Base-by-base conservation (phyloP, 1,140 invertebrate species). In the Apis laboriosa region DNA sequence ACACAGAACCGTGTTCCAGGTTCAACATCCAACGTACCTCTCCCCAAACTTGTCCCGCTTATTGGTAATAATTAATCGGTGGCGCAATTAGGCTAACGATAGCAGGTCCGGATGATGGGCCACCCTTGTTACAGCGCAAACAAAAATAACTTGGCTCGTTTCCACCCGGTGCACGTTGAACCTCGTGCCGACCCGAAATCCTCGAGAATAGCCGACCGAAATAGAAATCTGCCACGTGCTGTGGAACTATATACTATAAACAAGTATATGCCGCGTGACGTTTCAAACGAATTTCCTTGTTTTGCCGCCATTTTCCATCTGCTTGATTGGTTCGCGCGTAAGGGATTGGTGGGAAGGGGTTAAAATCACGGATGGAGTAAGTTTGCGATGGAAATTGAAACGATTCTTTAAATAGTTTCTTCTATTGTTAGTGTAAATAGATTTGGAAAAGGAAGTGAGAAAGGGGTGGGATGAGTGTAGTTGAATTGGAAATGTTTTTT, bases 161-260 rank as follows among this genome's bases (percentile, higher is more conserved):
- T 80, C 78, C 78, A 80, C 17, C 53, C 60, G 61, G 19, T 74
- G 70, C 71, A 74, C 61, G 78, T 56, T 55, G 72, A 75, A 75
- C 43, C 28, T 15, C 9, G 28, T 75, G 34, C 56, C 28, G 43
- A 17, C 53, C 34, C 51, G 19, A 55, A 73, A 72, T 61, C 51
- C 70, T 73, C 70, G 28, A 56, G 63, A 66, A 80, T 66, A 61
- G 28, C 28, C 34, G n/a, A 49, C 72, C 61, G 58, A 75, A 75
- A 75, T 75, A 75, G 78, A 80, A 64, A 64, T 49, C 53, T 64
- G 51, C 70, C 78, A 80, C 71, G 78, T 80, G 78, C 78, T 66
- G 61, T n/a, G 78, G 15, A 74, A 66, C 58, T 61, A 63, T n/a
- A 56, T 13, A 13, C 34, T 75, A 75, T 75, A 75, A 75, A 61